Percentiles rank a stretch among this genome's conserved stretches.
These are phyloP conservation scores for Drosophila sproati DNA, from an alignment of 1,140 invertebrate genomes.

Conservation along the genomic window DNA sequence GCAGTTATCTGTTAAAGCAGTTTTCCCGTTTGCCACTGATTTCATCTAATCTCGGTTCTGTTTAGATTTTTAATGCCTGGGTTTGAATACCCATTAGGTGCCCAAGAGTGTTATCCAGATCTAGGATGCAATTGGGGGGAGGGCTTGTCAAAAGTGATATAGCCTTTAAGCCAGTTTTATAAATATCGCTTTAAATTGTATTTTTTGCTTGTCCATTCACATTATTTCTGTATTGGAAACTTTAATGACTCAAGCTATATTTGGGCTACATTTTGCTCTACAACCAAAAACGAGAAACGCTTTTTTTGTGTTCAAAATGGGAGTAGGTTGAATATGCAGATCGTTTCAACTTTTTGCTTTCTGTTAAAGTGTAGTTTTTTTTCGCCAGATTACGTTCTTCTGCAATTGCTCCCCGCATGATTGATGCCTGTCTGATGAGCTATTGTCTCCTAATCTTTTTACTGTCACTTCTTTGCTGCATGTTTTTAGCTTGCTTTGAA, in stretches of 20 bases:
- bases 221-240: neutral
- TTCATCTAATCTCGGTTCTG: slow-evolving; percentile 14
- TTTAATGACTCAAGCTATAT: neutral
- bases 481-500: neutral
- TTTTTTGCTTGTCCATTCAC: too few relatives aligned
- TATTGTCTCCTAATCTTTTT: slow-evolving; percentile 26
- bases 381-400: slow-evolving; percentile 13
- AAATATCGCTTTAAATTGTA: too few relatives aligned
- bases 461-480: neutral
- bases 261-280: neutral
- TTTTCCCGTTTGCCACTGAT: slow-evolving; percentile 27
- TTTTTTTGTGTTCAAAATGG: neutral
- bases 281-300: neutral
- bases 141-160: too few relatives aligned
- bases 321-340: neutral
- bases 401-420: slow-evolving; percentile 16
- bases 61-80: neutral
- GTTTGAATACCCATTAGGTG: neutral
- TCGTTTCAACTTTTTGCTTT: slow-evolving; percentile 2
- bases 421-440: slow-evolving; percentile 24
- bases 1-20: slow-evolving; percentile 26
- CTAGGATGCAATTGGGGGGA: neutral
- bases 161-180: too few relatives aligned
- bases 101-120: neutral
- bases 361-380: slow-evolving; percentile 11